Evolutionary conservation across 92 coral and sea anemone genomes (phyloP).

Genomic region (Palythoa grandis): DNA sequence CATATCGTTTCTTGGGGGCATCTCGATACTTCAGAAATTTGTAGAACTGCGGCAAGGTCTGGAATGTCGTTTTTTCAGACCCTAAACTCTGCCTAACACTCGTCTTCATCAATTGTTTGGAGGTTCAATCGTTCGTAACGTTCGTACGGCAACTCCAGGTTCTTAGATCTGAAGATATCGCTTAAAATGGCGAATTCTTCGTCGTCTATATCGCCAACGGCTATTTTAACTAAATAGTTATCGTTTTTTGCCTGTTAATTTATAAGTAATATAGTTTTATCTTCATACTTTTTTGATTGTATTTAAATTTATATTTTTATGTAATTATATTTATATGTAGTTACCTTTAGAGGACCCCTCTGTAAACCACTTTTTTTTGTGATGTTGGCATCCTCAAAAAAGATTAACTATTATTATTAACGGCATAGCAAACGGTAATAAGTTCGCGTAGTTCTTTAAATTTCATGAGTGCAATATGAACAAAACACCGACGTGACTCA

Average conservation of each 20-base stretch:
- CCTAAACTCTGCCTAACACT: not conserved
- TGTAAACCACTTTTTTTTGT: no score
- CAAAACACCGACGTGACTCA: not conserved
- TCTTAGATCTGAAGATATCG: slow-evolving; percentile 25
- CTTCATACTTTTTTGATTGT: no score
- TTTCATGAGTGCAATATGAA: not conserved
- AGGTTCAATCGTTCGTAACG: slow-evolving; percentile 1
- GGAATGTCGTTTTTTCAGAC: not conserved
- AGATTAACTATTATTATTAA: no score
- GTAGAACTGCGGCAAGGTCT: not conserved
- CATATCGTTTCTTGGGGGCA: not conserved
- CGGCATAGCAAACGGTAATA: slow-evolving; percentile 33
- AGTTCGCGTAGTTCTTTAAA: slow-evolving; percentile 10
- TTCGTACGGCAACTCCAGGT: slow-evolving; percentile 31
- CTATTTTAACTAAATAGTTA: no score
- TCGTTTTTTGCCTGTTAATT: no score
- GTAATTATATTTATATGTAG: no score
- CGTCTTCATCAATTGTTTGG: not conserved
- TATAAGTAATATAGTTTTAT: no score
- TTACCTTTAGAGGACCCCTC: no score
- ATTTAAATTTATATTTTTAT: no score
- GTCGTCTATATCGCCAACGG: slow-evolving; percentile 46
- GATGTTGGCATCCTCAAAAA: no score
- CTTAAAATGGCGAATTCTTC: slow-evolving; percentile 41
- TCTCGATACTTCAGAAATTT: not conserved